A percentile compares a stretch with the other conserved stretches of the same genome.
These are phyloP conservation scores for Melieria omissa DNA, from an alignment of 2,888 invertebrate species.

Conservation along the genomic window DNA sequence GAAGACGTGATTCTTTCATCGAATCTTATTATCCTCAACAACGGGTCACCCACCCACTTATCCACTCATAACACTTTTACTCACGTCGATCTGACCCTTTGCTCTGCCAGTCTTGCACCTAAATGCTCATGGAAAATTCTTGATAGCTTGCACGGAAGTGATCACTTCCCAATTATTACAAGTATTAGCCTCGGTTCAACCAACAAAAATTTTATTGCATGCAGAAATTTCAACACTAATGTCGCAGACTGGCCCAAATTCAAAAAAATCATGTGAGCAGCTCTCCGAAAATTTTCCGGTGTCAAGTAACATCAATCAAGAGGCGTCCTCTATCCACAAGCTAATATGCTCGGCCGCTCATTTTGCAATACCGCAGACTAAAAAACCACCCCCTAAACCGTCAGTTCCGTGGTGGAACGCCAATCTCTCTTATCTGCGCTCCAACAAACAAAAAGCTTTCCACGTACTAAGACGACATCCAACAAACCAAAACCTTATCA, in stretches of 20 bases:
- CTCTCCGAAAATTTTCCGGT: not conserved
- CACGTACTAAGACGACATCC: too few relatives aligned
- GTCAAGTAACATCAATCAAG: slow-evolving; percentile 9
- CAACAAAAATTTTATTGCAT: slow-evolving; percentile 12
- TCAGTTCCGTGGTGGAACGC: slow-evolving; percentile 1
- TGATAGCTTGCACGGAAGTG: too few relatives aligned
- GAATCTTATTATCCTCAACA: slow-evolving; percentile 2
- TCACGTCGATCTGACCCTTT: slow-evolving; percentile 20
- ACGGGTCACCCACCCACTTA: not conserved
- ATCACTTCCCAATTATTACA: too few relatives aligned
- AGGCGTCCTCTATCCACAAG: not conserved
- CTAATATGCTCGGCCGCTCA: not conserved
- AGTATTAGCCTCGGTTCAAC: not conserved
- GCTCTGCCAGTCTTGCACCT: slow-evolving; percentile 13
- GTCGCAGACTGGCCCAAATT: slow-evolving; percentile 11
- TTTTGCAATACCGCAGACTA: slow-evolving; percentile 2
- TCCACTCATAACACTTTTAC: too few relatives aligned
- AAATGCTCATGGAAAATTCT: slow-evolving; percentile 20
- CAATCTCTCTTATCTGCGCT: not conserved
- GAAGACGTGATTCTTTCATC: slow-evolving; percentile 11
- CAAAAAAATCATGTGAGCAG: not conserved
- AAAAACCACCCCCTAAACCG: not conserved
- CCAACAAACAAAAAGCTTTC: slow-evolving; percentile 3
- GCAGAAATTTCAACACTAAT: too few relatives aligned
- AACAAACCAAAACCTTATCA: too few relatives aligned